A percentile compares a stretch with the other conserved stretches of the same genome.
phyloP scores from a whole-genome alignment of 2,113 vertebrate genomes.

The Todiramphus saurophagus region DNA sequence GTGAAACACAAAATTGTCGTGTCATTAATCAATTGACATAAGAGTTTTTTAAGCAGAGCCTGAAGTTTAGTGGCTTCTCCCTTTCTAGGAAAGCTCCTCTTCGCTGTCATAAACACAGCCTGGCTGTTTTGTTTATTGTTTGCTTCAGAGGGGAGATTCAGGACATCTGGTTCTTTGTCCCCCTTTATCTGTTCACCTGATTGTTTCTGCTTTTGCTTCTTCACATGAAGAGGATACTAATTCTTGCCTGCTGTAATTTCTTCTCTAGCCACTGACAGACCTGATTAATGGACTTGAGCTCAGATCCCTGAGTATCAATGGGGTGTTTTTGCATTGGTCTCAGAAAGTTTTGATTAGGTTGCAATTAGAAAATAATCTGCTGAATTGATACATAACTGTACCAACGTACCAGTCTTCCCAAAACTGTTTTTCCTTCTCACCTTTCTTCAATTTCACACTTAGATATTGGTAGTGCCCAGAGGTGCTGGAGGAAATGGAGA shows the following conservation, averaged over 20 bases:
- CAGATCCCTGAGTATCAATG: background rate
- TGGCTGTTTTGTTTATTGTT: background rate
- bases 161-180: background rate
- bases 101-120: background rate
- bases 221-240: background rate
- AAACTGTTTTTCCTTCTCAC: background rate
- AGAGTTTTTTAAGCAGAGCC: background rate
- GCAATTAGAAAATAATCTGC: background rate
- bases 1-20: background rate
- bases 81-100: background rate
- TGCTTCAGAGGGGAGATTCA: background rate
- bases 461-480: fast-evolving
- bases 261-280: background rate
- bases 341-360: background rate
- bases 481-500: background rate
- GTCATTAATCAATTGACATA: background rate
- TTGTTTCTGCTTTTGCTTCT: background rate
- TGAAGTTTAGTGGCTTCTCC: background rate
- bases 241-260: background rate
- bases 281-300: background rate
- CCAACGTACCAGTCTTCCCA: background rate
- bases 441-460: background rate
- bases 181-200: background rate
- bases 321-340: background rate
- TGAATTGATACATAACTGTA: background rate